phyloP scores from a whole-genome alignment of 2,888 invertebrate species.

The Xestia sexstrigata region DNA sequence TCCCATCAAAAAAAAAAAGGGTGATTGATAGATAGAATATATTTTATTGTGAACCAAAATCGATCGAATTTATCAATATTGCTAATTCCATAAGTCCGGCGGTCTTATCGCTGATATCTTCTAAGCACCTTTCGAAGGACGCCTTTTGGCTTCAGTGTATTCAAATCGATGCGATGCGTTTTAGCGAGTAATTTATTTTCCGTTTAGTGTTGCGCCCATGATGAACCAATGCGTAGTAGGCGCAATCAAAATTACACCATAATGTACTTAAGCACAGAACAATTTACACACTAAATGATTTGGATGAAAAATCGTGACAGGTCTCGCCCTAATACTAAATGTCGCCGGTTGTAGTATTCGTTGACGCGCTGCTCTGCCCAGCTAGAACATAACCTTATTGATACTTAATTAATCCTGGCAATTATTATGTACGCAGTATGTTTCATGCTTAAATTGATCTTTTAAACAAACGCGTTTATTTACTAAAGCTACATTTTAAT shows the following conservation, averaged over 20 bases:
- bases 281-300: too few relatives aligned
- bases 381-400: not conserved
- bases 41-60: not conserved
- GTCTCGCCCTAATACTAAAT: not conserved
- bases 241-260: not conserved
- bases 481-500: slow-evolving; percentile 12
- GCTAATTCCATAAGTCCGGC: not conserved
- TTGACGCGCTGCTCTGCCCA: slow-evolving; percentile 6
- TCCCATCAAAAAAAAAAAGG: too few relatives aligned
- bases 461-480: not conserved
- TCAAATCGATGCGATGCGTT: not conserved
- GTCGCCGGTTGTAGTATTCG: not conserved
- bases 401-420: slow-evolving; percentile 6
- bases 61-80: not conserved
- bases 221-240: not conserved
- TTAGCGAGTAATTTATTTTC: not conserved
- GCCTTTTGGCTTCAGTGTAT: not conserved
- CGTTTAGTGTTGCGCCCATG: not conserved
- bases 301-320: not conserved
- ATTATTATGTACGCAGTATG: slow-evolving; percentile 12
- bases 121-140: not conserved
- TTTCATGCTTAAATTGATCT: slow-evolving; percentile 34
- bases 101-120: not conserved
- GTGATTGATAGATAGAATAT: not conserved
- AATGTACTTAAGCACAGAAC: not conserved